phyloP scores from a whole-genome alignment of 2,888 invertebrate species.

The Silvanus unidentatus region DNA sequence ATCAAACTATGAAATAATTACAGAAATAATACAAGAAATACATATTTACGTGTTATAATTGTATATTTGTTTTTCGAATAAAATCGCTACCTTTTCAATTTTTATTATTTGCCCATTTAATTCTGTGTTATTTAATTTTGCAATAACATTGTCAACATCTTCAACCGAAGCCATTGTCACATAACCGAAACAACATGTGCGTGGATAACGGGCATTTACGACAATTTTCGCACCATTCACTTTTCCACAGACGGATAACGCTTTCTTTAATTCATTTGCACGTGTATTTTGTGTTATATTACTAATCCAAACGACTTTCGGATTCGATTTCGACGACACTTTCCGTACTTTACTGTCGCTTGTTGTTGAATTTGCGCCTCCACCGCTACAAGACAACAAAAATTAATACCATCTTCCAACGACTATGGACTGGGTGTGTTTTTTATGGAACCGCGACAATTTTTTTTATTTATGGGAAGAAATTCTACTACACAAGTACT shows the following conservation, averaged over 20 bases:
- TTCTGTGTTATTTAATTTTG: conserved; percentile 86
- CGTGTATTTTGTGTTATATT: conserved; percentile 85
- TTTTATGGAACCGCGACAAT: no score
- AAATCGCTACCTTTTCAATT: conserved; percentile 70
- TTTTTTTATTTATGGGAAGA: no score
- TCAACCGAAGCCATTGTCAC: conserved; percentile 90
- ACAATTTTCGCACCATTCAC: conserved; percentile 95
- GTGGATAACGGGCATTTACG: conserved; percentile 88
- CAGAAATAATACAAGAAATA: conserved; percentile 3
- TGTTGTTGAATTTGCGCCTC: conserved; percentile 4
- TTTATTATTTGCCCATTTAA: conserved; percentile 91
- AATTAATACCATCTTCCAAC: background rate
- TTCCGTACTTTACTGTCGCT: conserved; percentile 16
- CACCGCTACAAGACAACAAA: conserved; percentile 13
- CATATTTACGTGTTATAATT: background rate
- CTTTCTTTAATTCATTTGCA: conserved; percentile 89
- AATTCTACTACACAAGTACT: no score
- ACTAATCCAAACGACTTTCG: conserved; percentile 89
- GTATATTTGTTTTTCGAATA: background rate
- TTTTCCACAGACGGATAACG: conserved; percentile 89
- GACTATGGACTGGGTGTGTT: no score
- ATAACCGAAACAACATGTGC: conserved; percentile 91
- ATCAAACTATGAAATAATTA: conserved; percentile 23
- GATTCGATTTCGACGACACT: conserved; percentile 26
- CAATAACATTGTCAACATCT: conserved; percentile 86